Conservation (phyloP, 2,888 invertebrate genomes). For the Plutella xylostella region DNA sequence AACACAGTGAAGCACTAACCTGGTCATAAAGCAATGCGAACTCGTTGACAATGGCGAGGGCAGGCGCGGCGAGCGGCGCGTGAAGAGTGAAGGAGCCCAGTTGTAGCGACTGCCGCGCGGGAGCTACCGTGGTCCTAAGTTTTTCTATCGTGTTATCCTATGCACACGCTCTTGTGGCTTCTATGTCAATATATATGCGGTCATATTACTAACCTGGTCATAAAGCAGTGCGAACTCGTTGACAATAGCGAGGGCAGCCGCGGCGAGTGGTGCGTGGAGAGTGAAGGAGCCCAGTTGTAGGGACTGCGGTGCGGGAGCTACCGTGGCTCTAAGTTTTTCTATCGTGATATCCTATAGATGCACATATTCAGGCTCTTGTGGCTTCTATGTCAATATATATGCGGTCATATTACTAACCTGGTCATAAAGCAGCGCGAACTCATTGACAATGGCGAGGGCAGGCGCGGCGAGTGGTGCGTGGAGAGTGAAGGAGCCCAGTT, state of each 20-base stretch:
- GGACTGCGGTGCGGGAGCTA: background rate
- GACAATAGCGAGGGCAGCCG: constrained; percentile 88
- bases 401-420: background rate
- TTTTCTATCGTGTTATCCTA: constrained; percentile 30
- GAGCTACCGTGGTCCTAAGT: background rate
- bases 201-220: no score
- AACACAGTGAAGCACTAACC: no score
- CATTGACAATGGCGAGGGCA: constrained; percentile 87
- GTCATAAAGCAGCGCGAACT: constrained; percentile 76
- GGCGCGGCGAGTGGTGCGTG: constrained; percentile 89
- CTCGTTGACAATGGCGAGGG: constrained; percentile 87
- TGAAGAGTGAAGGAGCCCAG: constrained; percentile 75
- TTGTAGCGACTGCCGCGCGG: background rate
- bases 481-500: constrained; percentile 83
- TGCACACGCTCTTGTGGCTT: no score
- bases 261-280: constrained; percentile 87
- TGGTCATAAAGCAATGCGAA: constrained; percentile 88
- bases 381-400: no score
- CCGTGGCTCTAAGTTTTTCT: background rate
- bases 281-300: constrained; percentile 54
- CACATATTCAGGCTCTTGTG: no score
- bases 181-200: no score
- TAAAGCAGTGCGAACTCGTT: constrained; percentile 86
- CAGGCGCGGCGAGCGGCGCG: constrained; percentile 86
- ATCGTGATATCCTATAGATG: constrained; percentile 48